Conservation (phyloP, 2,888 invertebrate genomes). For the Dicyrtomina minuta region DNA sequence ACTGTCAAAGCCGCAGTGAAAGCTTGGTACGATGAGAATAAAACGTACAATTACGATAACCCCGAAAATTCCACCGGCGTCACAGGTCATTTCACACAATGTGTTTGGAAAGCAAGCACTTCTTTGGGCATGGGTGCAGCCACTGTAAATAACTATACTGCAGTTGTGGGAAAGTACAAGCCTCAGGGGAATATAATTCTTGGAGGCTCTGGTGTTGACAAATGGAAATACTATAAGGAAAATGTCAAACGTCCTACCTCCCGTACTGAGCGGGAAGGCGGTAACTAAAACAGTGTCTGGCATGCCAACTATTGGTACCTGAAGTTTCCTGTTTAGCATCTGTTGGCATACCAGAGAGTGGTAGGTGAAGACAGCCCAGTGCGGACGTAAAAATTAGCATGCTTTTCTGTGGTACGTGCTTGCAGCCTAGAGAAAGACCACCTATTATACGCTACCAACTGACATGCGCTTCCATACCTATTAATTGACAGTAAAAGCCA, state of each 20-base stretch:
- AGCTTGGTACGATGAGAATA: constrained; percentile 2
- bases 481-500: too few species aligned
- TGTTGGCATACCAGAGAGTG: too few species aligned
- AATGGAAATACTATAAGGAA: background rate
- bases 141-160: background rate
- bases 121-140: background rate
- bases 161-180: background rate
- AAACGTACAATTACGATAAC: background rate
- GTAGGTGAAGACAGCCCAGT: too few species aligned
- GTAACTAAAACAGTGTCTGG: too few species aligned
- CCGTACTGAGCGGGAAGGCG: too few species aligned
- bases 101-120: background rate
- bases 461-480: too few species aligned
- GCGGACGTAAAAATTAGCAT: too few species aligned
- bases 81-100: background rate
- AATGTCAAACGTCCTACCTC: background rate
- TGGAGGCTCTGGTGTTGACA: background rate
- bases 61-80: background rate
- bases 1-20: background rate
- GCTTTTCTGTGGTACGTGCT: too few species aligned
- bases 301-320: too few species aligned
- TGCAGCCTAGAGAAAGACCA: too few species aligned
- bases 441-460: too few species aligned
- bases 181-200: background rate
- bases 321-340: too few species aligned